Evolutionary conservation across 2,797 vertebrate genomes (phyloP), one percentile per base, ranked within the genome.

Genomic region (Paramormyrops hopkinsi): DNA sequence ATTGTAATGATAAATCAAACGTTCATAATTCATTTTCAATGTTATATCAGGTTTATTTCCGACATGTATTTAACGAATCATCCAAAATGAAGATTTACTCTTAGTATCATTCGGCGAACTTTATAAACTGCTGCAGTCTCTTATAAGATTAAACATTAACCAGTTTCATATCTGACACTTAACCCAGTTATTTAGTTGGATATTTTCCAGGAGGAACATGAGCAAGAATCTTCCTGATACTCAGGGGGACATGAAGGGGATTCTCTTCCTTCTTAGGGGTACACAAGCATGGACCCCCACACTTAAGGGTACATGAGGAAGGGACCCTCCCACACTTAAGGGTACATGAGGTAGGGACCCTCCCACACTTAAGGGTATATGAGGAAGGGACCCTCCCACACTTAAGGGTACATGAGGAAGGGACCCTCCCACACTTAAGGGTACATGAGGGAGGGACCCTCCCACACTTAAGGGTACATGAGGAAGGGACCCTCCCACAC

Each of bases 141-240:
- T 6, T 73, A 37, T 73, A 73, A n/a, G 33, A 82, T 44, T 46
- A 82, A 41, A 82, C 41, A 82, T 82, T 44, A 41, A 82, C 33
- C 37, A 41, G 76, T 82, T 82, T 82, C 29, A 17, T 73, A 46
- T 46, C 19, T 82, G 33, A 79, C 37, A 79, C 73, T 44, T 79
- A 46, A 82, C 41, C 76, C 76, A 82, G 76, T 82, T 82, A 82
- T 82, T 82, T 46, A 82, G 76, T 44, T 82, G 76, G 76, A 82
- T 82, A 82, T 46, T 82, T 82, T 82, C 76, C 76, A 44, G 41
- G 1, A n/a, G 33, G 17, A 79, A 79, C 37, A n/a, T n/a, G 7
- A 79, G 29, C 37, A 19, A 19, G 17, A 6, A n/a, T 46, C 76
- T 17, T 33, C 11, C 14, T 46, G 41, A 79, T 79, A 44, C 73